These are phyloP conservation scores for Microcebus griseorufus DNA, from an alignment of 2,113 vertebrate genomes.

Conservation along the genomic window DNA sequence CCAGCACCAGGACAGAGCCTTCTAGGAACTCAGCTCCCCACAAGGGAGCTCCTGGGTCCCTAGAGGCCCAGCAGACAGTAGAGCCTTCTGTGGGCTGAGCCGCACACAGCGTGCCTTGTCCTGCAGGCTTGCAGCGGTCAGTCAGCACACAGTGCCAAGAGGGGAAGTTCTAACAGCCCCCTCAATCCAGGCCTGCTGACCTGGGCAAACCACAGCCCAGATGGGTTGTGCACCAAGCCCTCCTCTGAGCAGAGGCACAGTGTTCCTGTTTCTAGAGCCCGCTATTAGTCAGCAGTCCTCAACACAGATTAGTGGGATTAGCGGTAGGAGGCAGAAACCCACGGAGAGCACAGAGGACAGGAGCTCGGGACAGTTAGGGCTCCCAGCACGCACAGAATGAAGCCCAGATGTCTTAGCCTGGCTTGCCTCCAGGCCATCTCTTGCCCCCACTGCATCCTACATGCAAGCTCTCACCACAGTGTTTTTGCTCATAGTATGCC, in stretches of 20 bases:
- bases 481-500: neutral
- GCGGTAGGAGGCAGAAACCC: neutral
- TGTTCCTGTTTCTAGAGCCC: conserved; percentile 47
- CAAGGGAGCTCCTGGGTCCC: neutral
- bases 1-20: neutral
- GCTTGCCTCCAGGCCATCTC: neutral
- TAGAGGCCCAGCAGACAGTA: neutral
- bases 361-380: neutral
- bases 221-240: neutral
- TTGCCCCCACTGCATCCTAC: no score
- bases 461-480: neutral
- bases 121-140: conserved; percentile 31
- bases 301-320: neutral
- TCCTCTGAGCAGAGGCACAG: neutral
- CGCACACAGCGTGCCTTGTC: neutral
- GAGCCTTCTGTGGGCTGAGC: neutral
- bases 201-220: conserved; percentile 61
- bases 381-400: neutral
- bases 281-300: conserved; percentile 43
- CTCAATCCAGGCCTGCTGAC: conserved; percentile 64
- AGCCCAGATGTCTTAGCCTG: neutral
- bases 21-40: neutral
- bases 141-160: conserved; percentile 49
- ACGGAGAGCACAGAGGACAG: neutral
- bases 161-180: conserved; percentile 39